Conservation (phyloP, 2,888 invertebrate species). For the Caradrina clavipalpis region DNA sequence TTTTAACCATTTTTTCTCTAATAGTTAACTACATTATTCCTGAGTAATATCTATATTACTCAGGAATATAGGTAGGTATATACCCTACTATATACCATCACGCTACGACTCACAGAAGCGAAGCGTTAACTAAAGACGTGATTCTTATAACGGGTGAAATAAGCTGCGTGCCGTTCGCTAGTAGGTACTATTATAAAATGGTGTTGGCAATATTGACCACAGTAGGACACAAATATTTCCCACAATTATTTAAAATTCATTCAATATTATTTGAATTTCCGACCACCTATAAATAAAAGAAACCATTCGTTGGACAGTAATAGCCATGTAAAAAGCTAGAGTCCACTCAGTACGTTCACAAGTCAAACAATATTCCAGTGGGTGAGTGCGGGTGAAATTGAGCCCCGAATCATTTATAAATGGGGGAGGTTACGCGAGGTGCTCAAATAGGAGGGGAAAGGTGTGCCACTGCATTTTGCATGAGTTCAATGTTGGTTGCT, state of each 20-base stretch:
- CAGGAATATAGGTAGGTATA: too few species aligned
- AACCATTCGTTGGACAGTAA: conserved; percentile 8
- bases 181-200: too few species aligned
- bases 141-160: too few species aligned
- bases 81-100: too few species aligned
- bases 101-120: too few species aligned
- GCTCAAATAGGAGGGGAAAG: conserved; percentile 73
- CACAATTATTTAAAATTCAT: not conserved
- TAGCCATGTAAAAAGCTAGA: conserved; percentile 46
- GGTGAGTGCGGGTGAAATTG: conserved; percentile 82
- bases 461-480: conserved; percentile 85
- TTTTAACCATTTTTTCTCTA: too few species aligned
- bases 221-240: not conserved
- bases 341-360: conserved; percentile 73
- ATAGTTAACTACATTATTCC: too few species aligned
- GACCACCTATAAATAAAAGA: conserved; percentile 5
- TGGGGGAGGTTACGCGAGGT: conserved; percentile 72
- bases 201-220: not conserved
- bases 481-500: conserved; percentile 80
- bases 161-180: too few species aligned
- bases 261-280: conserved; percentile 1
- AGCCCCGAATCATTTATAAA: conserved; percentile 88
- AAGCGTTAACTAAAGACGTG: too few species aligned
- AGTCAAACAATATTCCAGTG: conserved; percentile 84
- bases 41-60: too few species aligned